Conservation (phyloP, 92 coral and sea anemone species). For the Parazoanthus atlanticus region DNA sequence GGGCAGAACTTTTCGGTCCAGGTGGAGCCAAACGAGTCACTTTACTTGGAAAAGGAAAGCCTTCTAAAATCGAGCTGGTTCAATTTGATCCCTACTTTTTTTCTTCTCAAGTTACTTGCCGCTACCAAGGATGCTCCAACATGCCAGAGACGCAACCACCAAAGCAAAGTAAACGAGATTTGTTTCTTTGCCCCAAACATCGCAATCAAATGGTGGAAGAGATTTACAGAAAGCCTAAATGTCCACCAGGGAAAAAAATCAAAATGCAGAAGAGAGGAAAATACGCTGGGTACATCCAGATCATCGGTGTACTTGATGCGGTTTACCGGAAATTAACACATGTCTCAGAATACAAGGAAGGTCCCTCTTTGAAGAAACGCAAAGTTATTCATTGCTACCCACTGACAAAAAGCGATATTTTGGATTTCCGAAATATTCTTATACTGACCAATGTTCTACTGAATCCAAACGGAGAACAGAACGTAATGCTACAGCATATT, state of each 20-base stretch:
- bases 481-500: not conserved
- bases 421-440: constrained; percentile 32
- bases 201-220: not conserved
- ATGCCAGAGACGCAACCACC: not conserved
- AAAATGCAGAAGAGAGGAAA: not conserved
- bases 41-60: constrained; percentile 1
- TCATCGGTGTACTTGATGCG: constrained; percentile 20
- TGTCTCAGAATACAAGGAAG: not conserved
- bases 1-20: not conserved
- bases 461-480: not conserved
- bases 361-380: not conserved
- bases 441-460: constrained; percentile 25
- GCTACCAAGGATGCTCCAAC: constrained; percentile 7
- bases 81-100: constrained; percentile 35
- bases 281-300: constrained; percentile 10
- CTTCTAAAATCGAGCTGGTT: constrained; percentile 20
- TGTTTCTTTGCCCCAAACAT: constrained; percentile 18
- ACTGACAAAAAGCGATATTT: not conserved
- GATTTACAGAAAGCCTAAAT: not conserved
- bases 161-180: constrained; percentile 7
- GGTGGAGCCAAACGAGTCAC: not conserved
- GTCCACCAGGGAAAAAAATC: not conserved
- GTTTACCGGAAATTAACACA: not conserved
- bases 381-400: not conserved
- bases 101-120: constrained; percentile 21